Evolutionary conservation across 2,113 vertebrate species (phyloP).

Genomic region (Urocitellus parryii): DNA sequence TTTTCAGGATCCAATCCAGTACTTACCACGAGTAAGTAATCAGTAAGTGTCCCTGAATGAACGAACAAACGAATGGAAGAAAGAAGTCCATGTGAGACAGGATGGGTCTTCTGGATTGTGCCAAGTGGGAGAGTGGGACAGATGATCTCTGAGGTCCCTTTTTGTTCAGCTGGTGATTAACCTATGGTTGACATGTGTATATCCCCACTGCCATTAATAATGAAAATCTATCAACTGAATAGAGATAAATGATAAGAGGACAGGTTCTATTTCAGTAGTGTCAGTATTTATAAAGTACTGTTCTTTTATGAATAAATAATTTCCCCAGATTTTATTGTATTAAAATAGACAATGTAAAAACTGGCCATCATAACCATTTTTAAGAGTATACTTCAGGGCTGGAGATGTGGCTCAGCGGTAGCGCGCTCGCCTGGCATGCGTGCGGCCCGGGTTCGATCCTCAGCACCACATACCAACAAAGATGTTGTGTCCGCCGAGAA

Average conservation of each 20-base stretch:
- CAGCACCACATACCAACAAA: too few species aligned
- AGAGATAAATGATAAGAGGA: constrained; percentile 10
- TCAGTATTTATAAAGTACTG: neutral
- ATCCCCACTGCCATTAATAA: neutral
- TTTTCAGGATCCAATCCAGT: neutral
- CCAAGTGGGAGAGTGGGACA: neutral
- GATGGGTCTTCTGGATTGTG: neutral
- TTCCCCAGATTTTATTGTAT: neutral
- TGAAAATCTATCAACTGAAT: neutral
- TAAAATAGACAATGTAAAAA: neutral
- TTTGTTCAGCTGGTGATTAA: neutral
- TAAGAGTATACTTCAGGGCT: neutral
- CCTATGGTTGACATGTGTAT: neutral
- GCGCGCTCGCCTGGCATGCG: too few species aligned
- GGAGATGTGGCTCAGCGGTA: too few species aligned
- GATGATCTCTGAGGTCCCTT: neutral
- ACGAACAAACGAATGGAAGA: neutral
- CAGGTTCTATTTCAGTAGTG: neutral
- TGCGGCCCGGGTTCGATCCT: too few species aligned
- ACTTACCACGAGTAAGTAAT: neutral
- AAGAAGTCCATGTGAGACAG: neutral
- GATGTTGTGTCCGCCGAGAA: too few species aligned
- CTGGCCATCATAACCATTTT: neutral
- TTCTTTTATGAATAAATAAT: constrained; percentile 25
- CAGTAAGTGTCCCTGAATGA: neutral